Percentiles rank a stretch among this genome's conserved stretches.
Conservation (phyloP, 2,888 invertebrate species). For the Chymomyza amoena region DNA sequence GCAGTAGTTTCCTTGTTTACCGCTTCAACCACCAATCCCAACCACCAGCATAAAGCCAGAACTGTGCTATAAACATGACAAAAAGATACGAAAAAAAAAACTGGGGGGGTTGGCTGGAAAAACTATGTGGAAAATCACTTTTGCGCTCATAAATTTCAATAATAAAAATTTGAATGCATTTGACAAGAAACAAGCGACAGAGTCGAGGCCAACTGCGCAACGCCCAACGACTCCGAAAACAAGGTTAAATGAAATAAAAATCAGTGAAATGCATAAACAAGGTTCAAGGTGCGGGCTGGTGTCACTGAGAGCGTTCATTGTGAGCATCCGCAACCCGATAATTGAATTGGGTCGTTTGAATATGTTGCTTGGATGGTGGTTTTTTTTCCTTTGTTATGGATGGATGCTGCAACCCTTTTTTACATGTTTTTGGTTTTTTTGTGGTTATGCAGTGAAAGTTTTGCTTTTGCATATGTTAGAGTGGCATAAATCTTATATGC, state of each 20-base stretch:
- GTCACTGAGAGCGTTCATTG: constrained; percentile 4
- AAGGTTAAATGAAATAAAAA: constrained; percentile 68
- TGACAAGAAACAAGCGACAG: constrained; percentile 59
- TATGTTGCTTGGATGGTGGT: not conserved
- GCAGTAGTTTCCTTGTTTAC: constrained; percentile 39
- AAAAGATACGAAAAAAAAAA: constrained; percentile 8
- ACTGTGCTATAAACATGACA: not conserved
- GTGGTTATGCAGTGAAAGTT: constrained; percentile 17
- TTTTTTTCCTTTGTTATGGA: not conserved
- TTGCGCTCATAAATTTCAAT: constrained; percentile 71
- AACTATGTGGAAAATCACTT: constrained; percentile 71
- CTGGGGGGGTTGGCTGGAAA: constrained; percentile 20
- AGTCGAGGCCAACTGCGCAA: constrained; percentile 7
- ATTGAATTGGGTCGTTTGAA: constrained; percentile 57
- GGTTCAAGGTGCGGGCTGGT: constrained; percentile 59
- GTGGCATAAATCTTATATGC: constrained; percentile 38
- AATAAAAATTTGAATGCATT: constrained; percentile 73
- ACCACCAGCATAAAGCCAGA: constrained; percentile 50
- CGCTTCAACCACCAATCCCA: constrained; percentile 30
- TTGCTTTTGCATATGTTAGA: constrained; percentile 58
- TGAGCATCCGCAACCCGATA: constrained; percentile 29
- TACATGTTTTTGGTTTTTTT: not conserved
- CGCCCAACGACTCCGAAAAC: constrained; percentile 31
- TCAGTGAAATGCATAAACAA: constrained; percentile 59
- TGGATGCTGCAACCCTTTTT: constrained; percentile 50